Evolutionary conservation across 1,140 invertebrate genomes (phyloP), one percentile per base, ranked within the genome.

Genomic region (Eurosta solidaginis): DNA sequence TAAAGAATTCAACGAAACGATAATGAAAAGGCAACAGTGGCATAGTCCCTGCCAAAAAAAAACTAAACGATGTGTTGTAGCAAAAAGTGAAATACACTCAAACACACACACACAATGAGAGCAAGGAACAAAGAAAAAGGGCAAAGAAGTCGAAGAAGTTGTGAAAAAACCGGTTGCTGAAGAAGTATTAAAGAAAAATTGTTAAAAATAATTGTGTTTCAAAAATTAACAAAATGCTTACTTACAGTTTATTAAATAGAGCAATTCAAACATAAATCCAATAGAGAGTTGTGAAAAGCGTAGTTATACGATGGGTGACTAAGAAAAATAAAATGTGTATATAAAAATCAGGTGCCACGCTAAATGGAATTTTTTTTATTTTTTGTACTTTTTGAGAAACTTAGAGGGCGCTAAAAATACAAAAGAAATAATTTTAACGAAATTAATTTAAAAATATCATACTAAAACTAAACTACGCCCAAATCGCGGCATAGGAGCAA

Each of bases 101-200:
- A 14, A 25, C 50, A 44, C 14, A 44, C 40, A 77, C 33, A 25
- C 50, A 77, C 36, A 20, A 50, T 14, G 59, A 68, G 59, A 68
- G 59, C 59, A 33, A 20, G 40, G 33, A 68, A 33, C 59, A 68
- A 20, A 40, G 59, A 40, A 40, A 68, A 68, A 68, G 40, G 59
- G 59, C 33, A 33, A 68, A 68, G 17, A 68, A 68, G 2, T 68
- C 33, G 59, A 20, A 40, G 33, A 29, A 40, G 59, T 40, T 33
- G 59, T 68, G 54, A 68, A 22, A 68, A 68, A 68, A 68, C 59
- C 59, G 59, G 59, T 68, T 68, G 40, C 36, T 40, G 40, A 68
- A 68, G 36, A 68, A 68, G 33, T 40, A 40, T 68, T 68, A 20
- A 17, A 68, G 33, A 22, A 68, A 68, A 68, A 20, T 33, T n/a